These are phyloP conservation scores for Machimus atricapillus DNA, from an alignment of 2,888 invertebrate genomes.

Conservation along the genomic window DNA sequence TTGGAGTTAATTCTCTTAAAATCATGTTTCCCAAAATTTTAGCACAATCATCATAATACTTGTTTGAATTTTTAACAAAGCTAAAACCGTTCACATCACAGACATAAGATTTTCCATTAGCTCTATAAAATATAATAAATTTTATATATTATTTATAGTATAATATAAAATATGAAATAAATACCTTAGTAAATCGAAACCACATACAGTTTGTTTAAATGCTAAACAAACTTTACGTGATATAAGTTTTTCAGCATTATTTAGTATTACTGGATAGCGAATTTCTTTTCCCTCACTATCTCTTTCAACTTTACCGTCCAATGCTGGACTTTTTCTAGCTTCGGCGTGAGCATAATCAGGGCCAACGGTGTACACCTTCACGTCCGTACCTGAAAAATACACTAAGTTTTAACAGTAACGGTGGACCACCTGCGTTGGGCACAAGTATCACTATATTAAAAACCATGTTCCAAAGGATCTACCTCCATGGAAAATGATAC, in stretches of 20 bases:
- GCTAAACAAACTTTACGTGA: slow-evolving; percentile 96
- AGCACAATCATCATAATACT: slow-evolving; percentile 99
- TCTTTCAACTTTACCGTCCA: slow-evolving; percentile 97
- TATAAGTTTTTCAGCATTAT: slow-evolving; percentile 96
- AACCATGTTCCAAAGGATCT: not conserved
- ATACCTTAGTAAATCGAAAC: slow-evolving; percentile 92
- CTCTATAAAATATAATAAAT: slow-evolving; percentile 66
- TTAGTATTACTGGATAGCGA: slow-evolving; percentile 96
- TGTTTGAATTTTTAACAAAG: slow-evolving; percentile 99
- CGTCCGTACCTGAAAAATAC: slow-evolving; percentile 69
- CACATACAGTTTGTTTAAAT: slow-evolving; percentile 98
- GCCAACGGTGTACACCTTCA: slow-evolving; percentile 96
- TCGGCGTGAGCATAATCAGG: slow-evolving; percentile 99
- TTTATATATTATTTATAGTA: not conserved
- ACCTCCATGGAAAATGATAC: not conserved
- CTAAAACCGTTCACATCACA: slow-evolving; percentile 99
- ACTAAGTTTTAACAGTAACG: slow-evolving; percentile 63
- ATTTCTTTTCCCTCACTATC: slow-evolving; percentile 99
- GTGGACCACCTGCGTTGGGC: slow-evolving; percentile 55
- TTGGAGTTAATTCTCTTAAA: slow-evolving; percentile 90
- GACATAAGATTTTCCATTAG: slow-evolving; percentile 98
- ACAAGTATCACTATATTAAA: slow-evolving; percentile 25
- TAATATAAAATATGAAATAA: not conserved
- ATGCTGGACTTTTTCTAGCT: slow-evolving; percentile 96
- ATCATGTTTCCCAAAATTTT: slow-evolving; percentile 99